These are phyloP conservation scores for Karalla daura DNA, from an alignment of 2,797 vertebrate genomes.

Conservation along the genomic window DNA sequence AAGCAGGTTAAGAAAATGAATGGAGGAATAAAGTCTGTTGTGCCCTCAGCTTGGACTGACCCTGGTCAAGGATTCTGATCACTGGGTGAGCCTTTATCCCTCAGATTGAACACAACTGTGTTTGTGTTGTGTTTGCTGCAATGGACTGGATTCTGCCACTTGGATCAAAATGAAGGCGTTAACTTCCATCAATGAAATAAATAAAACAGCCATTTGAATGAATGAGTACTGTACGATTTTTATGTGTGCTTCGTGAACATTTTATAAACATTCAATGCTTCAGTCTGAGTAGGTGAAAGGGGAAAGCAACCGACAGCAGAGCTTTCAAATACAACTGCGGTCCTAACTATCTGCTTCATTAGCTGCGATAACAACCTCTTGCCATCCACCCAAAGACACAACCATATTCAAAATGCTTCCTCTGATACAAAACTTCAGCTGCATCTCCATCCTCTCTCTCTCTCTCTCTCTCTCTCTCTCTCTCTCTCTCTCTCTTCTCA, in stretches of 20 bases:
- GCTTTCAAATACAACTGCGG: conserved; percentile 41
- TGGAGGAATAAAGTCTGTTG: no score
- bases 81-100: no score
- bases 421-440: conserved; percentile 55
- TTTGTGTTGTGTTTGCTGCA: no score
- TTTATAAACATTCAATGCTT: conserved; percentile 6
- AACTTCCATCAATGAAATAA: not conserved
- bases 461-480: no score
- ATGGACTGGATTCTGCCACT: not conserved
- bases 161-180: not conserved
- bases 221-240: not conserved
- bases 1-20: no score
- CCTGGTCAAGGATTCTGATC: no score
- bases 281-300: conserved; percentile 11
- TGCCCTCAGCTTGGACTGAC: no score
- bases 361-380: conserved; percentile 36
- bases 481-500: no score
- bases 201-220: conserved; percentile 9
- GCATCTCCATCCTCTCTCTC: conserved; percentile 6
- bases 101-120: no score
- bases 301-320: conserved; percentile 10
- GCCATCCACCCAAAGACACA: conserved; percentile 12
- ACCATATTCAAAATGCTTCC: conserved; percentile 34
- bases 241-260: not conserved
- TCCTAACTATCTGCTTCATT: conserved; percentile 43